Base-by-base conservation (phyloP, 2,797 vertebrate species). In the Apodemus agrarius region DNA sequence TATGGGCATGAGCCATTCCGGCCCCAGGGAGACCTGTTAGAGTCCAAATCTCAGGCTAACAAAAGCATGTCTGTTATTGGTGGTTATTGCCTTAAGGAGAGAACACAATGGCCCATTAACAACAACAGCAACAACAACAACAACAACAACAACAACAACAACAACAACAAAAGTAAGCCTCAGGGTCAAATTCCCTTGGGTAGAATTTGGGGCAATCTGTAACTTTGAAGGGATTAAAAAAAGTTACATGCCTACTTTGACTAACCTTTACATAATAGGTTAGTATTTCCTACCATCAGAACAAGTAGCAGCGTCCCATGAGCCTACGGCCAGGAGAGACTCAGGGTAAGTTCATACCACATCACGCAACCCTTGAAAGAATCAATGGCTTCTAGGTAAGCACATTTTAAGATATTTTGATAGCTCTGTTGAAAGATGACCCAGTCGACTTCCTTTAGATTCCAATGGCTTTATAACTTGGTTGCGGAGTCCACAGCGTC, bases 71-170 rank as follows among this genome's bases (percentile, higher is more conserved):
- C 72, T 74, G 52, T 43, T 69, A 63, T 31, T 67, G 61, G 49
- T 52, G 84, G 65, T 79, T 69, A 85, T 37, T 14, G 8, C 72
- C 74, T 75, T 85, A 94, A 96, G 49, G 59, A 94, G 9, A 86
- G 19, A 57, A n/a, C 43, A 69, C 61, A 17, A 14, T 21, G 54
- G 24, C 69, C 93, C 37, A 31, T 17, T 72, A 5, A 52, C 16
- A 46, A 31, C 22, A 63, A 65, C n/a, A n/a, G n/a, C n/a, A n/a
- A 34, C 22, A 21, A 67, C 10, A 67, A 67, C 37, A 40, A 40
- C n/a, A n/a, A 34, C 22, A 21, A 67, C 10, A 67, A 67, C 37
- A 40, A 40, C n/a, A n/a, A n/a, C n/a, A n/a, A n/a, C 24, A 21
- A 34, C 22, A 21, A 67, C 10, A 67, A 67, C 37, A 40, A 40